Evolutionary conservation across 2,113 vertebrate genomes (phyloP).

Genomic region (Nerophis ophidion): DNA sequence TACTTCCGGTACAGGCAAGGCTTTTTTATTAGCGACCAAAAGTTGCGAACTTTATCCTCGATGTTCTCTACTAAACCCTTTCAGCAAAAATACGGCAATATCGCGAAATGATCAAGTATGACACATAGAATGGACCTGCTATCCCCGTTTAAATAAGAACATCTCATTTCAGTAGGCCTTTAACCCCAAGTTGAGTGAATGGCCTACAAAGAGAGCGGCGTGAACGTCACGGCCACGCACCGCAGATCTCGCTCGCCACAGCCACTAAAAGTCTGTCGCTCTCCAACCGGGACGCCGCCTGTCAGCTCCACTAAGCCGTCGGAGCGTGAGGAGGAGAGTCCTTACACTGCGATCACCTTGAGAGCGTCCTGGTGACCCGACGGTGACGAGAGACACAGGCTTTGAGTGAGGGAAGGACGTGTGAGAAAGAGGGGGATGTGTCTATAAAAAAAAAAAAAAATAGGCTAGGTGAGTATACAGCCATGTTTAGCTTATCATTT

Average conservation of each 20-base stretch:
- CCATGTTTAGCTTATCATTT: too few relatives aligned
- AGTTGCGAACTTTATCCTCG: too few relatives aligned
- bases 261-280: constrained; percentile 56
- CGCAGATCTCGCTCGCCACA: constrained; percentile 47
- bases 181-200: too few relatives aligned
- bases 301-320: constrained; percentile 57
- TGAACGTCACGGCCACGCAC: constrained; percentile 34
- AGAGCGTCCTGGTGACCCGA: constrained; percentile 47
- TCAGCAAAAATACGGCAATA: too few relatives aligned
- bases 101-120: too few relatives aligned
- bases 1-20: too few relatives aligned
- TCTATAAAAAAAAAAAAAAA: neutral
- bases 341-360: constrained; percentile 55
- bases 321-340: constrained; percentile 39
- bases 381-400: constrained; percentile 15
- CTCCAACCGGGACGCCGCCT: constrained; percentile 51
- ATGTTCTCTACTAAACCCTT: too few relatives aligned
- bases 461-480: neutral
- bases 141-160: too few relatives aligned
- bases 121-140: too few relatives aligned
- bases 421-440: neutral
- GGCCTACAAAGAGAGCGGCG: constrained; percentile 29
- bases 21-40: too few relatives aligned
- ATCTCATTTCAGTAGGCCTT: too few relatives aligned
- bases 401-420: neutral